phyloP scores from a whole-genome alignment of 2,797 vertebrate species.

The Coracias cyanogaster region DNA sequence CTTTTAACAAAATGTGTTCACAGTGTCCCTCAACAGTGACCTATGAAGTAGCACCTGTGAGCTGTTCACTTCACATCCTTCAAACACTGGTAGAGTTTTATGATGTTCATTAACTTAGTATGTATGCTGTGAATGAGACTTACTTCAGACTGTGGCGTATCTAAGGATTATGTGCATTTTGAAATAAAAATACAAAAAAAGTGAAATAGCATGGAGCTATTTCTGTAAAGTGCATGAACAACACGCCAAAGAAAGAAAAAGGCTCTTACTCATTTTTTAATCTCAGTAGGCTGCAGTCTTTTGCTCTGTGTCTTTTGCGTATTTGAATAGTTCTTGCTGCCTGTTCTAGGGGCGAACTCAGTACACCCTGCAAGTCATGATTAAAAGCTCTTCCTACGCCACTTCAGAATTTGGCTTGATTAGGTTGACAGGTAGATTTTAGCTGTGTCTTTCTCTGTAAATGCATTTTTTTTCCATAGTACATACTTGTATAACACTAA shows the following conservation, averaged over 20 bases:
- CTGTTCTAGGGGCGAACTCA: background rate
- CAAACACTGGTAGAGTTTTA: background rate
- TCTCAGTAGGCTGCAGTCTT: background rate
- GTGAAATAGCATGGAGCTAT: background rate
- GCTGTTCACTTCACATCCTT: background rate
- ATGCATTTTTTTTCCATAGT: background rate
- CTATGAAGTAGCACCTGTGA: background rate
- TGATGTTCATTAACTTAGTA: background rate
- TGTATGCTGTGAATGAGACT: background rate
- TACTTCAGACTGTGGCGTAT: background rate
- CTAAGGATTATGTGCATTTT: background rate
- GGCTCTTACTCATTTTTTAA: background rate
- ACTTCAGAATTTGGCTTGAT: conserved; percentile 56
- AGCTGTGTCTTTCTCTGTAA: conserved; percentile 24
- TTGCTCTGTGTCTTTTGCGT: conserved; percentile 13
- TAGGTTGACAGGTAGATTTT: conserved; percentile 55
- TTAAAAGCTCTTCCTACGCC: conserved; percentile 61
- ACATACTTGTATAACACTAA: background rate
- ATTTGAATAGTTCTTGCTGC: conserved; percentile 25
- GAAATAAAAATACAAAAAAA: background rate
- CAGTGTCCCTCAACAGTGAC: background rate
- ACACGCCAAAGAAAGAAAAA: background rate
- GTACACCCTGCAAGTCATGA: background rate
- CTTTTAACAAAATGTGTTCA: background rate
- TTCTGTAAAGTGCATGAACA: background rate